phyloP scores from a whole-genome alignment of 2,888 invertebrate genomes.

The Campoplex capitator region DNA sequence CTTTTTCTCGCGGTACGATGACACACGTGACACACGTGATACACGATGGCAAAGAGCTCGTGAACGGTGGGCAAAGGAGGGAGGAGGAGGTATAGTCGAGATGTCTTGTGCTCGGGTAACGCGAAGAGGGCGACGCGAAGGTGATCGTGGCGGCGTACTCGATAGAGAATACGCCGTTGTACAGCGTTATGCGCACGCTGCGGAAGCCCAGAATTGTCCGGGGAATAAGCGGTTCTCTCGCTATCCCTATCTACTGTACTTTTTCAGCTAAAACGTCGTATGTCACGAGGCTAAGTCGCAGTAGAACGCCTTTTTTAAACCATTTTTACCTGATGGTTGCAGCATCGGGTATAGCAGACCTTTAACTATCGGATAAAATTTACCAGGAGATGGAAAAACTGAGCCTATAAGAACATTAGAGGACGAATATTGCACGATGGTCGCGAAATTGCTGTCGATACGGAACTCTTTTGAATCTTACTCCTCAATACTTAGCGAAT shows the following conservation, averaged over 20 bases:
- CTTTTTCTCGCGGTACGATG: slow-evolving; percentile 25
- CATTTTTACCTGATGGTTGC: too few relatives aligned
- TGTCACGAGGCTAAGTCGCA: too few relatives aligned
- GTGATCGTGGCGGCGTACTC: slow-evolving; percentile 42
- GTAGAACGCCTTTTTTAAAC: background rate
- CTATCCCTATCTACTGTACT: background rate
- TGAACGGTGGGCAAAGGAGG: background rate
- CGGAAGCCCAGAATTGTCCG: slow-evolving; percentile 51
- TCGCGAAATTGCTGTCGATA: background rate
- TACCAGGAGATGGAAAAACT: too few relatives aligned
- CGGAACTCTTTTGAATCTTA: background rate
- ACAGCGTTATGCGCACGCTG: slow-evolving; percentile 33
- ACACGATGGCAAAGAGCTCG: slow-evolving; percentile 35
- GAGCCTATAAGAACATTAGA: too few relatives aligned
- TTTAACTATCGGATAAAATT: too few relatives aligned
- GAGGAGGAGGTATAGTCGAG: background rate
- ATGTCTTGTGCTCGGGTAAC: slow-evolving; percentile 24
- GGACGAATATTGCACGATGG: background rate
- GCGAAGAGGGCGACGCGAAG: slow-evolving; percentile 37
- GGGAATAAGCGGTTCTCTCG: slow-evolving; percentile 2
- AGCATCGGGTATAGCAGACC: too few relatives aligned
- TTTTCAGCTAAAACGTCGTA: background rate
- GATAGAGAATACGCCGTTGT: slow-evolving; percentile 35
- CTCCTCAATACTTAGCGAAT: background rate
- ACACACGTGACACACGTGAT: background rate